Base-by-base conservation (phyloP, 1,140 invertebrate species). In the Anastrepha obliqua region DNA sequence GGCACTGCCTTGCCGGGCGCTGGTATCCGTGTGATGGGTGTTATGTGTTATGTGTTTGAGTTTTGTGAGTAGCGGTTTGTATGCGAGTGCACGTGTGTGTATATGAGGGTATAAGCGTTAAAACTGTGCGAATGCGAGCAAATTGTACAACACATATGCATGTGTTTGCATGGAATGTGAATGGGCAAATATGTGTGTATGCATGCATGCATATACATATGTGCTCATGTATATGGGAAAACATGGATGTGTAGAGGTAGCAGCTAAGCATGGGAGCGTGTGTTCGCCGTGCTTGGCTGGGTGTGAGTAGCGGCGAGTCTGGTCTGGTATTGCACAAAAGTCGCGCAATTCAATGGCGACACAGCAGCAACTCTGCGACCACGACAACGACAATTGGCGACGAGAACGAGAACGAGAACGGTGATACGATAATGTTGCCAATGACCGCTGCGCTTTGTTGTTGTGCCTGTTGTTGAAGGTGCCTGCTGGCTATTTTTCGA, bases 341-440 rank as follows among this genome's bases (percentile, higher is more conserved):
- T 81, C 74, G 74, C 74, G 9, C 42, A 81, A 55, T 81, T 81
- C 74, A 81, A 81, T 81, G 74, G 74, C 74, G 60, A 62, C 85
- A 64, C 60, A 86, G 85, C 42, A 17, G 9, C 11, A n/a, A n/a
- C 9, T 13, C 58, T 87, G 70, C 86, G 78, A 60, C 86, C 86
- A 64, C 87, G 85, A 59, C 9, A 85, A 87, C 13, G 70, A 70
- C 47, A 89, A 86, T 65, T 65, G 85, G 55, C 59, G 70, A 65
- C 20, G 86, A 60, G 70, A 78, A 59, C 60, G 88, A 87, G 74
- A 87, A 87, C 87, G 62, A 86, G 42, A 87, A 85, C 55, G 88
- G 60, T 65, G 55, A 88, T 70, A 55, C 74, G 47, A 55, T 81
- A 81, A 81, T 86, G 59, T 86, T 86, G 58, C 44, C 85, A 29